Conservation (phyloP, 2,888 invertebrate genomes). For the Amaurobius ferox region DNA sequence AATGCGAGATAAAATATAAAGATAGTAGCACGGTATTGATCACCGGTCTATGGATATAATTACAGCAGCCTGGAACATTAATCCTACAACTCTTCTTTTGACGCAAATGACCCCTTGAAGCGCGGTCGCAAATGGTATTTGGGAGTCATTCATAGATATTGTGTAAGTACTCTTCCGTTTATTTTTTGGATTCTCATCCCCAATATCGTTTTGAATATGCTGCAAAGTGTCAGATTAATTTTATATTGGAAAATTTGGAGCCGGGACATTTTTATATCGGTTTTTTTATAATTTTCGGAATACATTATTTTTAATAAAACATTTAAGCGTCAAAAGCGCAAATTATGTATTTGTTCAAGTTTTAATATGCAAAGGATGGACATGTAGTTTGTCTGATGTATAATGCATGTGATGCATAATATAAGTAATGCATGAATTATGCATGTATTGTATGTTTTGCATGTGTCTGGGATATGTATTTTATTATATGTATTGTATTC, state of each 20-base stretch:
- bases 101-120: slow-evolving; percentile 63
- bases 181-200: slow-evolving; percentile 7
- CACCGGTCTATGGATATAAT: slow-evolving; percentile 68
- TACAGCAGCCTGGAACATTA: slow-evolving; percentile 56
- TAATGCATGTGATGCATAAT: too few species aligned
- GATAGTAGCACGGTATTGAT: slow-evolving; percentile 66
- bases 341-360: too few species aligned
- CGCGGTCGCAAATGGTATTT: slow-evolving; percentile 63
- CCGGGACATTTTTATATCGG: neutral
- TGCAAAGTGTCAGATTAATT: neutral
- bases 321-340: too few species aligned
- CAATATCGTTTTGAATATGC: slow-evolving; percentile 21
- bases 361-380: too few species aligned
- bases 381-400: too few species aligned
- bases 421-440: too few species aligned
- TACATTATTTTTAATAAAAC: too few species aligned
- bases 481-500: too few species aligned
- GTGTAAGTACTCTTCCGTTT: slow-evolving; percentile 26
- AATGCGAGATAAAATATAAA: slow-evolving; percentile 62
- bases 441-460: too few species aligned
- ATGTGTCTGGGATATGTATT: too few species aligned
- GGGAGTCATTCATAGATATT: slow-evolving; percentile 52
- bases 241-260: neutral
- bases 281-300: neutral
- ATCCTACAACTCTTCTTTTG: slow-evolving; percentile 63